Base-by-base conservation (phyloP, 2,888 invertebrate genomes). In the Saturnia pavonia region DNA sequence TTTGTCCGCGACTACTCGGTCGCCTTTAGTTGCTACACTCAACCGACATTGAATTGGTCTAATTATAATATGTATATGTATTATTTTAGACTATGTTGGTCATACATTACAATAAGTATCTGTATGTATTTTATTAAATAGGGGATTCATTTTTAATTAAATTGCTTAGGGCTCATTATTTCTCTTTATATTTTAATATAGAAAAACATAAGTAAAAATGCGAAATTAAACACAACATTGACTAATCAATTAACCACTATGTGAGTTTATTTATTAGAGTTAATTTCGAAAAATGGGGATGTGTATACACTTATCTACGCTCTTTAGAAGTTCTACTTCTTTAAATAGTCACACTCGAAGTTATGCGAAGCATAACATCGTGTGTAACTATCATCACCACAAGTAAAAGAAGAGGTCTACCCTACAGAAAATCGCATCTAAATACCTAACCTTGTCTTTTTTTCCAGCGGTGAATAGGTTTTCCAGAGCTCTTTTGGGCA, bases 21-120 rank as follows among this genome's bases (percentile, higher is more conserved):
- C 75, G 77, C 75, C 73, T 74, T 74, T 70, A 78, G 73, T 72
- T 69, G 72, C 73, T 72, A 75, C 77, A 77, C 71, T 79, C 66
- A 45, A 40, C 34, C 11, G 34, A 57, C 66, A 43, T 16, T 40
- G 72, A 42, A 80, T 76, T 81, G 82, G 80, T 70, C 69, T 70
- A 54, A 69, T 65, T 25, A 19, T 8, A 54, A 51, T 27, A 43
- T n/a, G n/a, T n/a, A n/a, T n/a, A n/a, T n/a, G n/a, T 63, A 54
- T n/a, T 65, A 70, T 72, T 51, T 34, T 68, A 68, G 70, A 66
- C 34, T 40, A 27, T 9, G 11, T n/a, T 54, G 22, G 19, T 48
- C 48, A 19, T 48, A 48, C 16, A n/a, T 48, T 48, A 19, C 19
- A 48, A 19, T 48, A 48, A 34, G 6, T 34, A 34, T 34, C 34